These are phyloP conservation scores for Lutjanus erythropterus DNA, from an alignment of 2,113 vertebrate genomes.

Conservation along the genomic window DNA sequence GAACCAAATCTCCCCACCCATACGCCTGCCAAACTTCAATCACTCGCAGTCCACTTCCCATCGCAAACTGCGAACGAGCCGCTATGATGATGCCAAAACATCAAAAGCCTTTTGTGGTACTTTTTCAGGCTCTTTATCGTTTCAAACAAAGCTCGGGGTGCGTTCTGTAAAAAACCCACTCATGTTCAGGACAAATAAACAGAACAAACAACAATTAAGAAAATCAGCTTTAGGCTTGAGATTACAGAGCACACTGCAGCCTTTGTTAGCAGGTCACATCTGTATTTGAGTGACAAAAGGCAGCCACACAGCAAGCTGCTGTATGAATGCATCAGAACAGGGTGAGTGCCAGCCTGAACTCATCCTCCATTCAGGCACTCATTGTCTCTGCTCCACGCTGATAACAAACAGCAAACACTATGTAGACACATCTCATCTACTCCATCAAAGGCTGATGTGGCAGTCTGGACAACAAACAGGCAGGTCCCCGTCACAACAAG, in stretches of 20 bases:
- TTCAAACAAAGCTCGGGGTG: conserved; percentile 39
- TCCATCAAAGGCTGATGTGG: conserved; percentile 63
- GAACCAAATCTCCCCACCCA: conserved; percentile 59
- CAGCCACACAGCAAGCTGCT: conserved; percentile 51
- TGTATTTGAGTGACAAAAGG: conserved; percentile 69
- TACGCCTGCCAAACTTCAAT: conserved; percentile 67
- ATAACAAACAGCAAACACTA: conserved; percentile 64
- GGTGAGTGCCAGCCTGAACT: conserved; percentile 61
- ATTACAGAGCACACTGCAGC: conserved; percentile 62
- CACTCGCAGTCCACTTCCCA: conserved; percentile 60
- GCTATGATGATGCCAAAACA: conserved; percentile 2
- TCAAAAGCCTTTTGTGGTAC: conserved; percentile 48
- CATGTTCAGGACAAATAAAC: conserved; percentile 44
- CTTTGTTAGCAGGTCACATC: conserved; percentile 73
- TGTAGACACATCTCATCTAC: conserved; percentile 58
- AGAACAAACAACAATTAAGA: conserved; percentile 47
- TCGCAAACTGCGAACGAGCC: conserved; percentile 48
- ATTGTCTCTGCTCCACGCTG: conserved; percentile 59
- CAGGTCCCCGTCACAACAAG: conserved; percentile 49
- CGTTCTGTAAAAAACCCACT: conserved; percentile 21
- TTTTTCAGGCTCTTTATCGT: conserved; percentile 33
- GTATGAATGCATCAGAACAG: conserved; percentile 50
- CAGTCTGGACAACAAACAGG: conserved; percentile 45
- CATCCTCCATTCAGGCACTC: conserved; percentile 52
- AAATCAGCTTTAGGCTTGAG: conserved; percentile 55